phyloP scores from a whole-genome alignment of 2,113 vertebrate genomes.

The Pseudorasbora parva region DNA sequence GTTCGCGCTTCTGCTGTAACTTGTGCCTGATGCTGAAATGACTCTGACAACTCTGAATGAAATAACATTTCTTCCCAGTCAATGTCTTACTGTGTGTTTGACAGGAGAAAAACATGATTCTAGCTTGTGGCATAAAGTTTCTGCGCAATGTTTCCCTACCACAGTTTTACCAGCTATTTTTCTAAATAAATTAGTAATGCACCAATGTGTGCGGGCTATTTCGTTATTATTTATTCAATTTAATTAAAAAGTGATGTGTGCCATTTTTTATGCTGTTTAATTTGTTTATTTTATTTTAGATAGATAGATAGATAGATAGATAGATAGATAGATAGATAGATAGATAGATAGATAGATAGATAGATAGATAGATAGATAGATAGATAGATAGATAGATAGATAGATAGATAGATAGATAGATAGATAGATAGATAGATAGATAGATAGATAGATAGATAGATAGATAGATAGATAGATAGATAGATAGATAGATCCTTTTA shows the following conservation, averaged over 20 bases:
- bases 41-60: slow-evolving; percentile 1
- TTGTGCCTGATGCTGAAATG: neutral
- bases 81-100: neutral
- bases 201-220: neutral
- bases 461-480: too few relatives aligned
- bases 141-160: neutral
- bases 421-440: too few relatives aligned
- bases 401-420: too few relatives aligned
- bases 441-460: too few relatives aligned
- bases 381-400: too few relatives aligned
- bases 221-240: neutral
- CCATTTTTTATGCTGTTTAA: too few relatives aligned
- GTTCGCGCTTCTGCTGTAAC: neutral
- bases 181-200: neutral
- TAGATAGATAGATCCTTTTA: too few relatives aligned
- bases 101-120: slow-evolving; percentile 28
- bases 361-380: too few relatives aligned
- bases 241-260: neutral
- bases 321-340: too few relatives aligned
- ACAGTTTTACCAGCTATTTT: neutral
- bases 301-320: too few relatives aligned
- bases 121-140: neutral
- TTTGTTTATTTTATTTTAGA: too few relatives aligned
- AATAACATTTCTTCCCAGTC: neutral
- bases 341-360: too few relatives aligned